Conservation (phyloP, 2,888 invertebrate genomes). For the Pogonocherus hispidulus region DNA sequence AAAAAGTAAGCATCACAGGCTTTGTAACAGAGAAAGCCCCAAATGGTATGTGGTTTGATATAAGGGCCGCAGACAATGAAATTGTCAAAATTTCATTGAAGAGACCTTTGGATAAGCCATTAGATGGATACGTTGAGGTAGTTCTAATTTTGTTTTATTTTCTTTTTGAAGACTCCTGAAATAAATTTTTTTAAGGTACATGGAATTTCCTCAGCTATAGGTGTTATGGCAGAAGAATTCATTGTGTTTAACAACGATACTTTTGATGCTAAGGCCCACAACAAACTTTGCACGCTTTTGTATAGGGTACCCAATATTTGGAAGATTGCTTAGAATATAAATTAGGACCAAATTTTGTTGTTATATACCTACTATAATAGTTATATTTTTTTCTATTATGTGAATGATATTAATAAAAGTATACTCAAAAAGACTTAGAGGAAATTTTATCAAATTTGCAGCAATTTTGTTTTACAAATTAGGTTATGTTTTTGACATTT, state of each 20-base stretch:
- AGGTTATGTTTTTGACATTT: no score
- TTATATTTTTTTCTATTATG: background rate
- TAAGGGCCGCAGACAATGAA: conserved; percentile 61
- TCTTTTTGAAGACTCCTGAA: conserved; percentile 3
- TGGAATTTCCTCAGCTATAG: conserved; percentile 54
- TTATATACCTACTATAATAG: background rate
- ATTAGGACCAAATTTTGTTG: background rate
- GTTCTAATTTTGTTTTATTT: conserved; percentile 6
- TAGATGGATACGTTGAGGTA: conserved; percentile 66
- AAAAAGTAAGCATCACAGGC: conserved; percentile 62
- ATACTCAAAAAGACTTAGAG: no score
- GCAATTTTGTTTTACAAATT: no score
- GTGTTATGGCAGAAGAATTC: conserved; percentile 54
- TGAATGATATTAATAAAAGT: no score
- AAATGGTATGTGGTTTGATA: conserved; percentile 60
- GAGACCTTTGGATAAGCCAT: conserved; percentile 56
- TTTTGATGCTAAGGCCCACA: conserved; percentile 57
- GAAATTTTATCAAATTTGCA: no score
- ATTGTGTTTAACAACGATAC: conserved; percentile 55
- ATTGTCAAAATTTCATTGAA: conserved; percentile 60
- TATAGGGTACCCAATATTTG: conserved; percentile 57
- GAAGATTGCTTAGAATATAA: conserved; percentile 39
- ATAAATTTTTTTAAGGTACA: conserved; percentile 52
- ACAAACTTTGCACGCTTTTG: conserved; percentile 55
- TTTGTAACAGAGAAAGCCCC: conserved; percentile 58